A percentile compares a stretch with the other conserved stretches of the same genome.
Conservation (phyloP, 2,888 invertebrate species). For the Parochlus steinenii region DNA sequence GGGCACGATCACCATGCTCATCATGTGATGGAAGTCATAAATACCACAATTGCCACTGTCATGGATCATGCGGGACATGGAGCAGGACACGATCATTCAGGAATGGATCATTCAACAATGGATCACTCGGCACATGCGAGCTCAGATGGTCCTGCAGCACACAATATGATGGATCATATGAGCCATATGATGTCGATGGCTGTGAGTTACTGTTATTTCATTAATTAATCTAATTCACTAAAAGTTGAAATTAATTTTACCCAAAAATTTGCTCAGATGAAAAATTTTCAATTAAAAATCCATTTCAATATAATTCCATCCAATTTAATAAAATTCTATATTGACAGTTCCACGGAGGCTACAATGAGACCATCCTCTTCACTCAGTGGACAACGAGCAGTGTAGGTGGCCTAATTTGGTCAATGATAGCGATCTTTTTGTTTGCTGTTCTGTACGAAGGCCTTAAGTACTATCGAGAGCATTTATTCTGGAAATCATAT, state of each 20-base stretch:
- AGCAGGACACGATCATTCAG: too few relatives aligned
- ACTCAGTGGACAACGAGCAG: constrained; percentile 64
- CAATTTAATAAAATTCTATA: not conserved
- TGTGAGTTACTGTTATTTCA: constrained; percentile 18
- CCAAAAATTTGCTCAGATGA: not conserved
- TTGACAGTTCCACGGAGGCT: constrained; percentile 65
- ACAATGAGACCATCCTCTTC: constrained; percentile 58
- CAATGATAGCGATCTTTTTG: constrained; percentile 80
- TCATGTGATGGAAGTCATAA: too few relatives aligned
- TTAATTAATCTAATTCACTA: not conserved
- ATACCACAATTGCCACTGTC: too few relatives aligned
- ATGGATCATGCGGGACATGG: too few relatives aligned
- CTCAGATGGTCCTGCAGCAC: not conserved
- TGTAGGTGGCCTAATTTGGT: constrained; percentile 63
- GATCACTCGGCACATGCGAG: constrained; percentile 2
- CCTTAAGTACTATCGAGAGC: constrained; percentile 51
- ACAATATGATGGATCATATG: constrained; percentile 23
- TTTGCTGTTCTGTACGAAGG: constrained; percentile 92
- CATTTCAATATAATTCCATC: not conserved
- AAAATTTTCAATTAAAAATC: constrained; percentile 1
- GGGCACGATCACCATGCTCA: too few relatives aligned
- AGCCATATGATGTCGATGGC: constrained; percentile 31
- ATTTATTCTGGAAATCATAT: constrained; percentile 74
- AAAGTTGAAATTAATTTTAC: not conserved
- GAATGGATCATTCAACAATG: too few relatives aligned